phyloP scores from a whole-genome alignment of 2,888 invertebrate species.

The Neoaliturus tenellus region DNA sequence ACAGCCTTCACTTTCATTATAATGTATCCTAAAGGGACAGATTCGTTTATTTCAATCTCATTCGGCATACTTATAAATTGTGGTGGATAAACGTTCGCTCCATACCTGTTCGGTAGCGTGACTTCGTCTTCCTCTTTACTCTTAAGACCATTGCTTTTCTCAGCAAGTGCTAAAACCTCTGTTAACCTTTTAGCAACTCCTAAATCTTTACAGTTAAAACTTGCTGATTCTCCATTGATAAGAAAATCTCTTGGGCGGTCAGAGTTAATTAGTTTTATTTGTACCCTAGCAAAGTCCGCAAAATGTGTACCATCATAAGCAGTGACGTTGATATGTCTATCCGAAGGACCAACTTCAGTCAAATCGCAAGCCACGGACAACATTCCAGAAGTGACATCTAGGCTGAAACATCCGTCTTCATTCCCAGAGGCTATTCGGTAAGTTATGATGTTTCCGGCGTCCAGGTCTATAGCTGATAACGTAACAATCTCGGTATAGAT shows the following conservation, averaged over 20 bases:
- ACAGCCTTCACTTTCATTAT: conserved; percentile 83
- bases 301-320: conserved; percentile 95
- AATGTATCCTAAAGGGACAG: conserved; percentile 84
- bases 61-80: conserved; percentile 90
- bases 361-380: conserved; percentile 90
- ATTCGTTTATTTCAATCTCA: conserved; percentile 90
- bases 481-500: conserved; percentile 90
- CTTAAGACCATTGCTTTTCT: conserved; percentile 79
- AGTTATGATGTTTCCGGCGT: conserved; percentile 90
- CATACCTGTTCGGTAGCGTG: conserved; percentile 86
- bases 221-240: conserved; percentile 75
- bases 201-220: conserved; percentile 89
- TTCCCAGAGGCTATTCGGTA: conserved; percentile 92
- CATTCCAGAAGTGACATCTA: conserved; percentile 88
- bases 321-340: conserved; percentile 86
- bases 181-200: conserved; percentile 87
- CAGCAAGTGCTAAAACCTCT: conserved; percentile 86
- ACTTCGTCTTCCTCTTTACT: conserved; percentile 76
- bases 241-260: conserved; percentile 71
- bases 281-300: conserved; percentile 87
- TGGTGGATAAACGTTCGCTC: conserved; percentile 90
- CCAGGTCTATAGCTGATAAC: conserved; percentile 94
- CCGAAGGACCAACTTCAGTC: conserved; percentile 79
- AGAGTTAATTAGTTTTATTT: conserved; percentile 83
- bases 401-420: conserved; percentile 92